Base-by-base conservation (phyloP, 2,888 invertebrate species). In the Masnerella sp. region DNA sequence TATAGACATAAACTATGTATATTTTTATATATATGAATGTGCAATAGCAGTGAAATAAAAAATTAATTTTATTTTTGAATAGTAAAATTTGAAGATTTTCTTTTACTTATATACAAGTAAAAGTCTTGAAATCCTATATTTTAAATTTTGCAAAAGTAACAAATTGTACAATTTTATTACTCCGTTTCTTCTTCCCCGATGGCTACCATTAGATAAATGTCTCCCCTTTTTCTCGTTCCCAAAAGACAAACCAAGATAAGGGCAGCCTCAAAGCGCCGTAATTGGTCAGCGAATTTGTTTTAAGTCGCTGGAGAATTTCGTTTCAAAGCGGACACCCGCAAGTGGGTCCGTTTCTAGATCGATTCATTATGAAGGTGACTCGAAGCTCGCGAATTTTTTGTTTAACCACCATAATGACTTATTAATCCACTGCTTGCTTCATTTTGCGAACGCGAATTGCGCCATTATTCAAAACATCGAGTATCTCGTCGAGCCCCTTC, bases 241-340 rank as follows among this genome's bases (percentile, higher is more conserved):
- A 30, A 51, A 59, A 56, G 47, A 49, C 49, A 59, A 56, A 58
- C 51, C 43, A 51, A 67, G 62, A 64, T 64, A 42, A 61, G 64
- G 52, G 70, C 58, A 32, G 15, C 42, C 56, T 67, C 67, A 70
- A 73, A 73, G 70, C 62, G 14, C 22, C 42, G 67, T 73, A 76
- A 76, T 76, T 76, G 73, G 76, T 67, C 64, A 67, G 68, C 67
- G 70, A 73, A 73, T 76, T 73, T 69, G 54, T 70, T 70, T 75
- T 61, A 70, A 56, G 61, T 59, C 64, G 45, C 65, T 38, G 17
- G 65, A 56, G 72, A 69, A 61, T 75, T 65, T 64, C 65, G 56
- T 64, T 65, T 51, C 40, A 65, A 45, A 62, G 47, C 42, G 38
- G 42, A 51, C 20, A n/a, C n/a, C n/a, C n/a, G n/a, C n/a, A n/a